Evolutionary conservation across 2,888 invertebrate genomes (phyloP).

Genomic region (Synergus laeviventris): DNA sequence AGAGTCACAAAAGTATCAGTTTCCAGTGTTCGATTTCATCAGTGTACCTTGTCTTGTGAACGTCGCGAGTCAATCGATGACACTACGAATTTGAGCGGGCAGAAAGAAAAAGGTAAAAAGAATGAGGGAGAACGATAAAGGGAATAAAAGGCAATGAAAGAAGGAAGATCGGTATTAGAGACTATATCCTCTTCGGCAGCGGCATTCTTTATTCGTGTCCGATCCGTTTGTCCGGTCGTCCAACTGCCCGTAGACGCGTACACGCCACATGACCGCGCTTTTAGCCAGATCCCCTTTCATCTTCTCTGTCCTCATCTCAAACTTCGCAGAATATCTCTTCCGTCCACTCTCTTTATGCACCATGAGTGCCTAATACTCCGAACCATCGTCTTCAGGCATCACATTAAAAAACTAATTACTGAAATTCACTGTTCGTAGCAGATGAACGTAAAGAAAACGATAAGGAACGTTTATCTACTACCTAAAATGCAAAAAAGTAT

Average conservation of each 20-base stretch:
- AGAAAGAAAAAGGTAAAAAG: conserved; percentile 33
- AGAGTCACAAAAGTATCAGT: conserved; percentile 35
- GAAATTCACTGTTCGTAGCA: no score
- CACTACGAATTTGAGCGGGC: conserved; percentile 23
- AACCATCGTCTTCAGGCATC: no score
- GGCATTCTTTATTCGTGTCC: conserved; percentile 57
- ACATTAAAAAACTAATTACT: no score
- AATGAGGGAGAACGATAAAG: conserved; percentile 22
- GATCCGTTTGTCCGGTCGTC: conserved; percentile 50
- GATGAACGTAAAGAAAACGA: no score
- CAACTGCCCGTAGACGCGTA: conserved; percentile 41
- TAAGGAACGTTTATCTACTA: no score
- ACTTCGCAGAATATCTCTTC: conserved; percentile 48
- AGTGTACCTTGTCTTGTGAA: conserved; percentile 5
- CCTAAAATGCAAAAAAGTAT: no score
- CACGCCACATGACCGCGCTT: conserved; percentile 54
- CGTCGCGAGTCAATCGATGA: conserved; percentile 31
- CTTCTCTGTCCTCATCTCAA: conserved; percentile 54
- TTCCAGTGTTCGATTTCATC: conserved; percentile 34
- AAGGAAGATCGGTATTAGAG: conserved; percentile 31
- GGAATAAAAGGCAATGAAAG: conserved; percentile 17
- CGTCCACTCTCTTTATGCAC: conserved; percentile 32
- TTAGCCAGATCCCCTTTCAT: conserved; percentile 54
- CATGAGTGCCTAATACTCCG: conserved; percentile 19
- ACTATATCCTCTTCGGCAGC: conserved; percentile 49